A percentile compares a stretch with the other conserved stretches of the same genome.
Evolutionary conservation across 2,797 vertebrate genomes (phyloP).

Genomic region (Enteromius viviparus): DNA sequence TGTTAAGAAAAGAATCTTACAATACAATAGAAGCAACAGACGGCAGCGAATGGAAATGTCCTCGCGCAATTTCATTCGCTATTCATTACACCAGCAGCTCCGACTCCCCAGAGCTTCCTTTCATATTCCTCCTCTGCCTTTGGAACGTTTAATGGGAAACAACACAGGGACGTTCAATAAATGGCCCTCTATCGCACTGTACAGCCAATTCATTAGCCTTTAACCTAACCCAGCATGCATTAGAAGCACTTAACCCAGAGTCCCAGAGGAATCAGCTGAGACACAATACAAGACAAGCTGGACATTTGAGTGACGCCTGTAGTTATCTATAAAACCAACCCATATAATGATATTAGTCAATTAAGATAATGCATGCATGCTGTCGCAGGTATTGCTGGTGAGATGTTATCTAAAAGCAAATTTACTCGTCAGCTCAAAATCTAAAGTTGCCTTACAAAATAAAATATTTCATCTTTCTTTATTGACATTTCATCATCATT

Average conservation of each 20-base stretch:
- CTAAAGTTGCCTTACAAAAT: not conserved
- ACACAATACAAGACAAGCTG: not conserved
- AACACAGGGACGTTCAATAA: constrained; percentile 38
- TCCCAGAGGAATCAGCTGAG: constrained; percentile 8
- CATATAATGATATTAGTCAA: not conserved
- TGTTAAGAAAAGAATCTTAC: not conserved
- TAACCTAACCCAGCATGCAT: constrained; percentile 40
- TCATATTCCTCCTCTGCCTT: constrained; percentile 21
- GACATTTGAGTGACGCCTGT: constrained; percentile 17
- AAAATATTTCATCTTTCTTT: too few relatives aligned
- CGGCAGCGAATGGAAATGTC: not conserved
- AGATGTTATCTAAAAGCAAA: not conserved
- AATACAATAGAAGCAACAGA: not conserved
- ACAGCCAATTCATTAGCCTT: constrained; percentile 47
- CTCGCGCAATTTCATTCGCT: constrained; percentile 17
- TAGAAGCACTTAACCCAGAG: constrained; percentile 35
- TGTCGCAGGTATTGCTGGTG: not conserved
- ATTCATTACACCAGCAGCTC: constrained; percentile 32
- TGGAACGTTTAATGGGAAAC: constrained; percentile 29
- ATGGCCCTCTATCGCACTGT: constrained; percentile 12
- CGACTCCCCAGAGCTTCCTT: constrained; percentile 17
- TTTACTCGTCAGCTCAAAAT: not conserved
- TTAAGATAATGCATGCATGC: not conserved
- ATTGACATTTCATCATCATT: not conserved
- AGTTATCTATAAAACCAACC: not conserved